Percentiles rank a stretch among this genome's conserved stretches.
Conservation (phyloP, 2,888 invertebrate species). For the Drosophila helvetica region DNA sequence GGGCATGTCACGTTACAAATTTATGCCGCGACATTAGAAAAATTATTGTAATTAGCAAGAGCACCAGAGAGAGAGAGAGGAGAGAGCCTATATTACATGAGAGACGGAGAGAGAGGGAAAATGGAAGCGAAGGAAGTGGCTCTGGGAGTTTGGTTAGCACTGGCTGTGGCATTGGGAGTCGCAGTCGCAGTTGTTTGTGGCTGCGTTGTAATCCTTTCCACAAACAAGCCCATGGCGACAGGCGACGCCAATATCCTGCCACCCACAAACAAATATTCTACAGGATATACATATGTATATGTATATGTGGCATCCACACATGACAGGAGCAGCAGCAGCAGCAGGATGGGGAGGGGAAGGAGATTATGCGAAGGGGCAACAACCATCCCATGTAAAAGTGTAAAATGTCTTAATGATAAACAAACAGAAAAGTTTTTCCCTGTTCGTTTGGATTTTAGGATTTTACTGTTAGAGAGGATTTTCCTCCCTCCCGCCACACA, state of each 20-base stretch:
- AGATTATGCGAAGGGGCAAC: constrained; percentile 71
- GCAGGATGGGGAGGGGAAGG: constrained; percentile 20
- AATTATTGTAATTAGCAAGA: constrained; percentile 72
- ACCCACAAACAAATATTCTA: constrained; percentile 12
- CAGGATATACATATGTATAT: not conserved
- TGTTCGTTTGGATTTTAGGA: constrained; percentile 62
- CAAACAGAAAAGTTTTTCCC: constrained; percentile 74
- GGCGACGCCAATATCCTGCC: constrained; percentile 68
- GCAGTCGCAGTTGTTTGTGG: constrained; percentile 63
- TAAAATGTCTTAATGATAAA: constrained; percentile 79
- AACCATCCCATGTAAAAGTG: constrained; percentile 57
- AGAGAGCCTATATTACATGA: constrained; percentile 1
- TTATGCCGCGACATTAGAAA: constrained; percentile 74
- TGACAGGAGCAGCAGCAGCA: constrained; percentile 42
- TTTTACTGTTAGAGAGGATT: constrained; percentile 15
- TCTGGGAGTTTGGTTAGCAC: constrained; percentile 16
- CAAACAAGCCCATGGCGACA: constrained; percentile 70
- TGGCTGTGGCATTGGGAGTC: constrained; percentile 25
- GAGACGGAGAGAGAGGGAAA: not conserved
- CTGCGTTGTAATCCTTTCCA: constrained; percentile 69
- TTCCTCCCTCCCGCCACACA: constrained; percentile 5
- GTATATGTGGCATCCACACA: constrained; percentile 46
- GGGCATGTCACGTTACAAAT: constrained; percentile 71
- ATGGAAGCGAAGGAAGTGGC: constrained; percentile 1
- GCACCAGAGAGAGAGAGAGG: constrained; percentile 42